phyloP scores from a whole-genome alignment of 2,888 invertebrate genomes.

The Ophioninae sp. region DNA sequence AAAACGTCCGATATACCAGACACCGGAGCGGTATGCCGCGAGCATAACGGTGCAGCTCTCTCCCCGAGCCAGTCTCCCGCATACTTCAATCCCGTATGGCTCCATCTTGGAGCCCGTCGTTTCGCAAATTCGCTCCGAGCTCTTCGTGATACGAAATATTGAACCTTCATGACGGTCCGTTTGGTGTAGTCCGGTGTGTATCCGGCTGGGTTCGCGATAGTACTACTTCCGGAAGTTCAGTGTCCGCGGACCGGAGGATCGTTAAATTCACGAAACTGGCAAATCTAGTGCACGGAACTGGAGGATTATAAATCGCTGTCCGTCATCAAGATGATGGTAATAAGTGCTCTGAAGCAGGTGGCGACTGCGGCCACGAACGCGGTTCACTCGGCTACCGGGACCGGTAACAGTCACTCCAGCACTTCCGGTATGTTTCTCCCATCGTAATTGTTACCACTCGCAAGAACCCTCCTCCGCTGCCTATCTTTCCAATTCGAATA shows the following conservation, averaged over 20 bases:
- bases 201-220: background rate
- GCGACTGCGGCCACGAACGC: slow-evolving; percentile 77
- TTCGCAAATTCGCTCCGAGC: background rate
- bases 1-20: slow-evolving; percentile 35
- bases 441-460: no score
- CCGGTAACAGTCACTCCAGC: slow-evolving; percentile 68
- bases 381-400: slow-evolving; percentile 75
- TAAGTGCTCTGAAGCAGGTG: slow-evolving; percentile 78
- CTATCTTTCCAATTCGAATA: no score
- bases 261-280: background rate
- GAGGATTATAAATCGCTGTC: slow-evolving; percentile 49
- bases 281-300: background rate
- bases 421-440: slow-evolving; percentile 70
- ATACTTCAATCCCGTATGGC: slow-evolving; percentile 50
- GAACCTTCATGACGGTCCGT: background rate
- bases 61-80: slow-evolving; percentile 39
- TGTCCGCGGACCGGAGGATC: background rate
- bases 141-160: background rate
- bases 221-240: no score
- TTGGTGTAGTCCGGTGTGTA: background rate
- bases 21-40: slow-evolving; percentile 36
- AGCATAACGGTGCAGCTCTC: slow-evolving; percentile 55
- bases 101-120: slow-evolving; percentile 32
- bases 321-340: slow-evolving; percentile 73
- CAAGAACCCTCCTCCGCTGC: no score